A percentile compares a stretch with the other conserved stretches of the same genome.
Evolutionary conservation across 2,113 vertebrate genomes (phyloP).

Genomic region (Ahaetulla prasina): DNA sequence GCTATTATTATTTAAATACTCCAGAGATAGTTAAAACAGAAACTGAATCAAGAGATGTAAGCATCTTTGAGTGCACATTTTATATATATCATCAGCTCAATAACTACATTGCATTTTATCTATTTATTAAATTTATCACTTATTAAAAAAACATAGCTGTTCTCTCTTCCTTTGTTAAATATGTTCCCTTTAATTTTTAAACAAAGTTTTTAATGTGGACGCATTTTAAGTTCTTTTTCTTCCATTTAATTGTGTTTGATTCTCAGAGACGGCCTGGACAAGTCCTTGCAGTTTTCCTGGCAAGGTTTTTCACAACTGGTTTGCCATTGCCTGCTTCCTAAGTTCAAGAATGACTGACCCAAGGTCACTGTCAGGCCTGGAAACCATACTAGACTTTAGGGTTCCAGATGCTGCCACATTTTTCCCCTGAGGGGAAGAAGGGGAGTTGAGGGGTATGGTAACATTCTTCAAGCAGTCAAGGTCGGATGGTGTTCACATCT

Average conservation of each 20-base stretch:
- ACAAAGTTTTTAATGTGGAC: background rate
- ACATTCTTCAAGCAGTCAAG: too few relatives aligned
- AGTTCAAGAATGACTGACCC: background rate
- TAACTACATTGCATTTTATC: background rate
- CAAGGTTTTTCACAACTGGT: background rate
- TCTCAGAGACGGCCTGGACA: background rate
- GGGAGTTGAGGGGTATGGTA: too few relatives aligned
- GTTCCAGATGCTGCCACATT: too few relatives aligned
- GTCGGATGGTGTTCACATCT: too few relatives aligned
- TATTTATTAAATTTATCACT: background rate
- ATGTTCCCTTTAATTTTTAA: background rate
- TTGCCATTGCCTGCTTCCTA: background rate
- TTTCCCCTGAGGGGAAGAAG: too few relatives aligned
- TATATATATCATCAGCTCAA: background rate
- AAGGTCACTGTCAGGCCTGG: too few relatives aligned
- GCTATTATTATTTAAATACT: background rate
- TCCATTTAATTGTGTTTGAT: background rate
- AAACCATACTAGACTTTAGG: too few relatives aligned
- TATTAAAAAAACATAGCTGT: background rate
- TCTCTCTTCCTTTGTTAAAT: background rate
- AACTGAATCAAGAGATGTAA: background rate
- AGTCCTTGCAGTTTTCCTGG: background rate
- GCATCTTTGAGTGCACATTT: background rate
- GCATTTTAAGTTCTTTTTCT: background rate
- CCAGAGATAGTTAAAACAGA: background rate